Conservation (phyloP, 2,113 vertebrate genomes). For the Leucoraja erinaceus region DNA sequence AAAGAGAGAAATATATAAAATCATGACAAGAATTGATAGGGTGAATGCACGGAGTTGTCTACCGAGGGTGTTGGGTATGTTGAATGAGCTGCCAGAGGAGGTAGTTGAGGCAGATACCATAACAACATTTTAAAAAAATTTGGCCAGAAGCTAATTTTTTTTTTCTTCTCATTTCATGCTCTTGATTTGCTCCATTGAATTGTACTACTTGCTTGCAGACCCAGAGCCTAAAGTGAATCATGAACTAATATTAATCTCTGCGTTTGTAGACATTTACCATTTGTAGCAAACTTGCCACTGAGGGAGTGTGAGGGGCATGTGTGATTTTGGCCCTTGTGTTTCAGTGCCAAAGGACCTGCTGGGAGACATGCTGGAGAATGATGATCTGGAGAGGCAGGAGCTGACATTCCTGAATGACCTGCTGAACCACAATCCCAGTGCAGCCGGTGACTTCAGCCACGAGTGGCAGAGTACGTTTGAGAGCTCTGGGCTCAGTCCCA, state of each 20-base stretch:
- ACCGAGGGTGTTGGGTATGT: too few species aligned
- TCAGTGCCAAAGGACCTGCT: slow-evolving; percentile 41
- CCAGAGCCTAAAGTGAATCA: neutral
- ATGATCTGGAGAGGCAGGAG: slow-evolving; percentile 60
- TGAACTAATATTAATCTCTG: neutral
- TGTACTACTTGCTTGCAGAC: neutral
- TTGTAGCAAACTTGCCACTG: too few species aligned
- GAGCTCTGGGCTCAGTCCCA: slow-evolving; percentile 47
- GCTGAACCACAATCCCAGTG: slow-evolving; percentile 52
- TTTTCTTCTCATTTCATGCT: neutral
- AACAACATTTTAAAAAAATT: too few species aligned
- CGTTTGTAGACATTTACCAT: too few species aligned
- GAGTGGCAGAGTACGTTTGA: slow-evolving; percentile 62
- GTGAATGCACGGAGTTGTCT: too few species aligned
- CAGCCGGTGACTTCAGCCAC: slow-evolving; percentile 52
- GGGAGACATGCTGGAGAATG: slow-evolving; percentile 53
- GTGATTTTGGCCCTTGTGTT: neutral
- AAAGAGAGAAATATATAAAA: too few species aligned
- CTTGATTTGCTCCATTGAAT: neutral
- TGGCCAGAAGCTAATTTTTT: neutral
- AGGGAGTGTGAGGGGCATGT: neutral
- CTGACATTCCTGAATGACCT: slow-evolving; percentile 70
- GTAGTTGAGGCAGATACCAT: too few species aligned
- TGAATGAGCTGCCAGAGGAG: too few species aligned
- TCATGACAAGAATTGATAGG: too few species aligned